Conservation (phyloP, 2,113 vertebrate genomes). For the Pollachius pollachius region DNA sequence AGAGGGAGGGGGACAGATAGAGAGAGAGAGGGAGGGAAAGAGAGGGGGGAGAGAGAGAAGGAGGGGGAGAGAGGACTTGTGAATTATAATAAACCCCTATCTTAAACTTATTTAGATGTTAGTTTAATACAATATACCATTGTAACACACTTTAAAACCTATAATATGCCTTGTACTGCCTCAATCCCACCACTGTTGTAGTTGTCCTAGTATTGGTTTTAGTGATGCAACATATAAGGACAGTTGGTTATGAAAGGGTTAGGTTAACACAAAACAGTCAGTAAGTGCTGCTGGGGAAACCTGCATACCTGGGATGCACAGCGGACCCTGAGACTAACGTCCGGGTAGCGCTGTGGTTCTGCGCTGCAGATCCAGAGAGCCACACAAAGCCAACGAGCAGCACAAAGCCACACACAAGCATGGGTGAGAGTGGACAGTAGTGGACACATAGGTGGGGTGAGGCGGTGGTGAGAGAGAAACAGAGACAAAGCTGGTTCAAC, state of each 20-base stretch:
- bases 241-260: background rate
- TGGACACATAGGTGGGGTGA: too few relatives aligned
- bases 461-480: constrained; percentile 14
- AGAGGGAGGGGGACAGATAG: too few relatives aligned
- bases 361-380: constrained; percentile 78
- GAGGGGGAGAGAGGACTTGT: background rate
- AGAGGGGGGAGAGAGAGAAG: background rate
- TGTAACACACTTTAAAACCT: background rate
- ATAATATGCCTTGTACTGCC: too few relatives aligned
- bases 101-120: constrained; percentile 23
- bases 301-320: constrained; percentile 80
- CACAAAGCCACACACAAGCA: constrained; percentile 48
- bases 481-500: constrained; percentile 20
- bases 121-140: constrained; percentile 26
- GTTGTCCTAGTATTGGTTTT: background rate
- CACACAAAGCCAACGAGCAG: constrained; percentile 74
- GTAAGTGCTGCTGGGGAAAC: constrained; percentile 21
- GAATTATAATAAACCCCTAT: background rate
- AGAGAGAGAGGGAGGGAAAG: background rate
- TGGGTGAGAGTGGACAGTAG: too few relatives aligned
- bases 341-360: constrained; percentile 47
- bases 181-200: background rate
- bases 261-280: constrained; percentile 11
- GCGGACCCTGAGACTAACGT: constrained; percentile 84
- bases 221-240: background rate